Evolutionary conservation across 2,113 vertebrate genomes (phyloP).

Genomic region (Panthera uncia): DNA sequence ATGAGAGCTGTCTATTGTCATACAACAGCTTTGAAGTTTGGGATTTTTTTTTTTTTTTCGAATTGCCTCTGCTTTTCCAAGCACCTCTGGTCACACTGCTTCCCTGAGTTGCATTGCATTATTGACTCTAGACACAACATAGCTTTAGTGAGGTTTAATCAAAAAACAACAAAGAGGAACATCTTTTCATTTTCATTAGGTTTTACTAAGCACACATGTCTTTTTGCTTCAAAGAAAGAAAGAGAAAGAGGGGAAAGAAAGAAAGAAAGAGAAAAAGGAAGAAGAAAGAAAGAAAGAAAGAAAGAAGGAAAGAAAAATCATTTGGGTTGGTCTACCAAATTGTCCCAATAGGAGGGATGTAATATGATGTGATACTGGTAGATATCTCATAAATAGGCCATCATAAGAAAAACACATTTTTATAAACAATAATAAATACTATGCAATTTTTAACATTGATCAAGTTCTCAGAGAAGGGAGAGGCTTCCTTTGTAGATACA

Average conservation of each 20-base stretch:
- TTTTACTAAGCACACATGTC: background rate
- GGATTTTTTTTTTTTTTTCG: background rate
- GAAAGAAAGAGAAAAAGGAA: background rate
- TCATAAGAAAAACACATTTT: background rate
- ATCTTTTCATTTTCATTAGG: background rate
- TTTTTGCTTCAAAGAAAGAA: background rate
- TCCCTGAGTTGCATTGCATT: background rate
- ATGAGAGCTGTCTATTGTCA: constrained; percentile 27
- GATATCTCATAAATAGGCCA: background rate
- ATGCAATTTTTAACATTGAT: background rate
- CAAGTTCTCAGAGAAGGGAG: background rate
- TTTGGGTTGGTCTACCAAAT: background rate
- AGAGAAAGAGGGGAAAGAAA: background rate
- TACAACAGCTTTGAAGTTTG: background rate
- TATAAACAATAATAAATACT: background rate
- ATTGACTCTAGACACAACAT: background rate
- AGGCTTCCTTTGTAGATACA: background rate
- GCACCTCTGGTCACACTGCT: background rate
- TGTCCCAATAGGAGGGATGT: background rate
- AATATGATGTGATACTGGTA: background rate
- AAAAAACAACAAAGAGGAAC: background rate
- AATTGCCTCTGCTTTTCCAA: background rate
- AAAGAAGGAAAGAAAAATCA: too few relatives aligned
- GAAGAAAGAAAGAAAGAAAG: background rate
- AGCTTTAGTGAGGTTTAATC: background rate